Conservation (phyloP, 2,888 invertebrate genomes). For the Agrotis ipsilon region DNA sequence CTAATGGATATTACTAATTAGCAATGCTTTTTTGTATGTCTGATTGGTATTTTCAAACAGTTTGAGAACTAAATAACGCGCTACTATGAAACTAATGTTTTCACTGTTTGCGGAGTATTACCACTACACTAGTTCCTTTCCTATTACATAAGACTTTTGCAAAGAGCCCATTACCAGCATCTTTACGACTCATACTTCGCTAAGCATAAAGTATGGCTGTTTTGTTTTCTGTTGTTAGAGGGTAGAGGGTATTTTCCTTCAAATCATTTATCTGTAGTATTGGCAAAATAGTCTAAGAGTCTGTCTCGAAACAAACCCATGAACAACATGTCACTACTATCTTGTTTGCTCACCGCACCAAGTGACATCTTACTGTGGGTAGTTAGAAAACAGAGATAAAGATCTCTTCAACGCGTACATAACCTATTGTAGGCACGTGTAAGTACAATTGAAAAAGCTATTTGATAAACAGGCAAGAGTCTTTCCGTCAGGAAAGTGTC, state of each 20-base stretch:
- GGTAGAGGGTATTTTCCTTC: neutral
- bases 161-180: neutral
- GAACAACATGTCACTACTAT: neutral
- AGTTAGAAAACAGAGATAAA: conserved; percentile 44
- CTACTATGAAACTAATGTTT: too few relatives aligned
- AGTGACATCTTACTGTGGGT: conserved; percentile 23
- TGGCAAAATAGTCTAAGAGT: neutral
- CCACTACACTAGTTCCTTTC: neutral
- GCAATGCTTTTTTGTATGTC: neutral
- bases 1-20: neutral
- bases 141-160: neutral
- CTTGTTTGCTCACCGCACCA: neutral
- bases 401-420: conserved; percentile 39
- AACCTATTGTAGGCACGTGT: conserved; percentile 4
- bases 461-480: neutral
- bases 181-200: conserved; percentile 1
- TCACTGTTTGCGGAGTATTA: too few relatives aligned
- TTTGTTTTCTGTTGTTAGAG: neutral
- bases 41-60: neutral
- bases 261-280: neutral
- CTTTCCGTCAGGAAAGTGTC: too few relatives aligned
- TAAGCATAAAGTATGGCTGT: neutral
- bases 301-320: conserved; percentile 13
- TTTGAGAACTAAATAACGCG: too few relatives aligned
- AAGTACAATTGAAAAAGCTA: conserved; percentile 21